Evolutionary conservation across 2,113 vertebrate genomes (phyloP), one percentile per base, ranked within the genome.

Genomic region (Anser cygnoides): DNA sequence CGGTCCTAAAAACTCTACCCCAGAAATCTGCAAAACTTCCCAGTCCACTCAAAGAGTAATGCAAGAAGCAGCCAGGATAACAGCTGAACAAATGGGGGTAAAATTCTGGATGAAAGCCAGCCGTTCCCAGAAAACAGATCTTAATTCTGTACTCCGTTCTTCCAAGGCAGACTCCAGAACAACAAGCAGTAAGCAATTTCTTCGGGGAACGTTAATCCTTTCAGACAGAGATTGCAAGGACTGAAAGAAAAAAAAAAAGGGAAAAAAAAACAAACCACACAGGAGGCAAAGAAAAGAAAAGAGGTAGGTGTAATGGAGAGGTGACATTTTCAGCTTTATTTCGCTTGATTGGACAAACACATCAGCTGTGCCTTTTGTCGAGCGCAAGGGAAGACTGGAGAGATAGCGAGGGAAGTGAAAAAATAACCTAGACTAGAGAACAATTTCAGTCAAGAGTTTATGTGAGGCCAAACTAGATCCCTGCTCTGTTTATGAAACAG

Each of bases 51-150:
- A 52, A 50, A 50, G 22, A 81, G 58, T 78, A 54, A 84, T 25
- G 22, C 66, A 86, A 68, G 33, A 65, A 90, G 90, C 58, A 87
- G 75, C 3, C 71, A 81, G 58, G 65, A 61, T 25, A 33, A 70
- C 54, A 90, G 62, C 46, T 92, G 68, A 92, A 84, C 35, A 88
- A 89, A 74, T 10, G 5, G 25, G 39, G 55, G 41, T 66, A 90
- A 96, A 87, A 82, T 28, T 28, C 31, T 89, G 52, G 52, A 75
- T n/a, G 46, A 88, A 74, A 89, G 49, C 25, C 61, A 81, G 43
- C 29, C 86, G 68, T 44, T 80, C 31, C 90, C 87, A 94, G 67
- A 85, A 95, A 90, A 74, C 21, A 77, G 23, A 81, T 72, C 68
- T 86, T 63, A 74, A 81, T 65, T 88, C 76, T 54, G 13, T 20